These are phyloP conservation scores for Drosophila borealis DNA, from an alignment of 2,888 invertebrate species.

Conservation along the genomic window DNA sequence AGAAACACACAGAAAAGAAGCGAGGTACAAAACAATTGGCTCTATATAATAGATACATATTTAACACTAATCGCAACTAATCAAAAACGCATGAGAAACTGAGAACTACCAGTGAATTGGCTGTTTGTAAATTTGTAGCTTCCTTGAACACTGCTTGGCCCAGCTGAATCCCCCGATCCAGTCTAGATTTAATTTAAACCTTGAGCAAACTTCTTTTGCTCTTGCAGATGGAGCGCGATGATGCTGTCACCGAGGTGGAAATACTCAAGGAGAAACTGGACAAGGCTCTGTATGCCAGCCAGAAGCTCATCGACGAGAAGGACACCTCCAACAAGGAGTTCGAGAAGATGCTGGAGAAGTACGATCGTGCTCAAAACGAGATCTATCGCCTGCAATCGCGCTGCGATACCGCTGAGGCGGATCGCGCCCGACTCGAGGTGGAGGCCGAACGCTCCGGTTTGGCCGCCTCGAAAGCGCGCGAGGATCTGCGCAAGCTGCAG, in stretches of 20 bases:
- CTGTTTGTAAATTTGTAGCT: constrained; percentile 83
- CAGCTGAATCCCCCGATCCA: not conserved
- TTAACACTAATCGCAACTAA: constrained; percentile 36
- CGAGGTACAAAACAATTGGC: constrained; percentile 58
- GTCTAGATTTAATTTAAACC: not conserved
- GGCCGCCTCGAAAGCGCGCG: constrained; percentile 91
- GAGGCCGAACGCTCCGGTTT: constrained; percentile 94
- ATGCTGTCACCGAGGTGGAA: constrained; percentile 93
- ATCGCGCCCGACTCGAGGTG: constrained; percentile 93
- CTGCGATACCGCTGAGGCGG: constrained; percentile 94
- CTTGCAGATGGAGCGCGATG: constrained; percentile 92
- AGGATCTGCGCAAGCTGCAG: constrained; percentile 94
- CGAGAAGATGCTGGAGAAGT: constrained; percentile 96
- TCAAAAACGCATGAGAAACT: constrained; percentile 68
- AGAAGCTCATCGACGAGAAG: constrained; percentile 94
- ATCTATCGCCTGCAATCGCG: constrained; percentile 95
- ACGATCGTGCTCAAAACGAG: constrained; percentile 96
- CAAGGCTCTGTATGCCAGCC: constrained; percentile 92
- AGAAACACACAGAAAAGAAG: not conserved
- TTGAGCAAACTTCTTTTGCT: not conserved
- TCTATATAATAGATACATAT: constrained; percentile 9
- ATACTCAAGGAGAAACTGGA: constrained; percentile 95
- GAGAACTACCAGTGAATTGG: constrained; percentile 74
- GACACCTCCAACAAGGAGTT: constrained; percentile 95
- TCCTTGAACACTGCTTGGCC: constrained; percentile 48